Conservation (phyloP, 2,113 vertebrate species). For the Euleptes europaea region DNA sequence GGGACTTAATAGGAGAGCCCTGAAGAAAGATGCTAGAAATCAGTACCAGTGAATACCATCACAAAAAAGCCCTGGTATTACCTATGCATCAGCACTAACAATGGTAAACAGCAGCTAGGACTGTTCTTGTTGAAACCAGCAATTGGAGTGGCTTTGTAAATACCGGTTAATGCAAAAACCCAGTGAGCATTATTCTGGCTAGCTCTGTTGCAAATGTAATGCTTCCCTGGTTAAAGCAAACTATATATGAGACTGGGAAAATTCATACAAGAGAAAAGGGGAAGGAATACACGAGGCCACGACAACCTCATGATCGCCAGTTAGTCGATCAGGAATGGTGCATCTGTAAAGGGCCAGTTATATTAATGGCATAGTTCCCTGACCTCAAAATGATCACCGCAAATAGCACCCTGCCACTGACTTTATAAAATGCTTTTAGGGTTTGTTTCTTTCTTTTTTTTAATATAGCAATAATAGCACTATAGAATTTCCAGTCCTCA, state of each 20-base stretch:
- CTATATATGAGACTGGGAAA: neutral
- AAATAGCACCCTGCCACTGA: neutral
- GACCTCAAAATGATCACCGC: neutral
- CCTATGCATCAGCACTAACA: neutral
- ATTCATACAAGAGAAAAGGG: neutral
- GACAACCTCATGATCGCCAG: neutral
- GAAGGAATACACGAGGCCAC: neutral
- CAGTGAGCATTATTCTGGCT: neutral
- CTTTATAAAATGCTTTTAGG: neutral
- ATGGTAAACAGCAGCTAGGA: neutral
- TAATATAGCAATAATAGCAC: constrained; percentile 4
- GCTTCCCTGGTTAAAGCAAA: neutral
- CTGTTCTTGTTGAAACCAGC: neutral
- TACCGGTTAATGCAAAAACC: neutral
- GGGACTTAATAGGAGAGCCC: too few relatives aligned
- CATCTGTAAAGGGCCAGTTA: neutral
- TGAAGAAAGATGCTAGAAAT: too few relatives aligned
- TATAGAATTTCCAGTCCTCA: constrained; percentile 9
- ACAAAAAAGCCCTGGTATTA: neutral
- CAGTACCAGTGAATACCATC: too few relatives aligned
- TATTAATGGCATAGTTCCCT: neutral
- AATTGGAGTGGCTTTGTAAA: neutral
- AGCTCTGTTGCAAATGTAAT: neutral
- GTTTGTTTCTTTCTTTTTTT: neutral
- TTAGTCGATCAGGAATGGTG: neutral